Evolutionary conservation across 2,113 vertebrate species (phyloP).

Genomic region (Nothobranchius furzeri): DNA sequence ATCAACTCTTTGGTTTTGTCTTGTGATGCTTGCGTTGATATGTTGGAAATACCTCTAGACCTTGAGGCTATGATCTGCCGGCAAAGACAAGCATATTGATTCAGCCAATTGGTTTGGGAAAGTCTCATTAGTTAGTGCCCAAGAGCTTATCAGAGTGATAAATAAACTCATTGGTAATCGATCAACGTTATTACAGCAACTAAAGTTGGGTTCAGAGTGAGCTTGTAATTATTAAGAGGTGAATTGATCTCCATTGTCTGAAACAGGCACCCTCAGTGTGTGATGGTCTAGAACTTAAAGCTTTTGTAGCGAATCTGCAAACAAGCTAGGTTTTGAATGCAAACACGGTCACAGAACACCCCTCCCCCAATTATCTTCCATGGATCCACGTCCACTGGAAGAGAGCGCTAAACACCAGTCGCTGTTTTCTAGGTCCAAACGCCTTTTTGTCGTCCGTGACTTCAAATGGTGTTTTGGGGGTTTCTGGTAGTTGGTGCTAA

Average conservation of each 20-base stretch:
- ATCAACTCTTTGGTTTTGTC: neutral
- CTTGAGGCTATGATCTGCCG: slow-evolving; percentile 28
- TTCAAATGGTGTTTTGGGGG: too few relatives aligned
- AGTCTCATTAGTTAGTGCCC: slow-evolving; percentile 48
- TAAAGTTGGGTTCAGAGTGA: neutral
- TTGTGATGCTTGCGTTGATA: neutral
- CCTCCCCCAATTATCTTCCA: too few relatives aligned
- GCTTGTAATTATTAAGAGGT: slow-evolving; percentile 9
- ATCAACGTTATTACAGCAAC: slow-evolving; percentile 19
- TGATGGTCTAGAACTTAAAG: too few relatives aligned
- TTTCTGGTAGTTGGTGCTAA: too few relatives aligned
- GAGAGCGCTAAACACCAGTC: too few relatives aligned
- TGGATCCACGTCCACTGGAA: too few relatives aligned
- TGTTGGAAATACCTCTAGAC: slow-evolving; percentile 2
- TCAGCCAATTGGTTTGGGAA: slow-evolving; percentile 37
- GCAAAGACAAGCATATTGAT: slow-evolving; percentile 47
- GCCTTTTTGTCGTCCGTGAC: too few relatives aligned
- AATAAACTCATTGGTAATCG: slow-evolving; percentile 53
- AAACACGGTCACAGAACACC: too few relatives aligned
- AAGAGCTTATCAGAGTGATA: slow-evolving; percentile 19
- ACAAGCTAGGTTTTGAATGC: too few relatives aligned
- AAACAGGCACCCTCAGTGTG: neutral
- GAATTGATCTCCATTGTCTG: slow-evolving; percentile 10
- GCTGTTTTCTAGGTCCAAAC: too few relatives aligned
- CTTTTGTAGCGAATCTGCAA: too few relatives aligned